Evolutionary conservation across 2,797 vertebrate genomes (phyloP), one percentile per base, ranked within the genome.

Genomic region (Pitangus sulphuratus): DNA sequence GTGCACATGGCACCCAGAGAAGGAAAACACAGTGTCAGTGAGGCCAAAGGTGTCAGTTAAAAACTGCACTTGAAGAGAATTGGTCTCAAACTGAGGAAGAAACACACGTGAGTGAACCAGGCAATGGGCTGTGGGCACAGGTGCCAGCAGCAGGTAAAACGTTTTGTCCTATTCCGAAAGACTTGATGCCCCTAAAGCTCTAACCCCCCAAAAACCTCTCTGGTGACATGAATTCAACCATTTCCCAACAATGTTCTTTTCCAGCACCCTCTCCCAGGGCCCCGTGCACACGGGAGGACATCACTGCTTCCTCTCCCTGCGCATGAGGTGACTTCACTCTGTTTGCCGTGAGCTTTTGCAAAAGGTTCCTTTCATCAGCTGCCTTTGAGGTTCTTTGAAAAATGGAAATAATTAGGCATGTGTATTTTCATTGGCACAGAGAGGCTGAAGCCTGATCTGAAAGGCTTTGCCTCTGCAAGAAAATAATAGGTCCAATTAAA

Each of bases 331-430:
- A 96, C 93, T 95, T 92, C 94, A 93, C 90, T 86, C 86, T 91
- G 87, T 95, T 97, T 95, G 90, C 96, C 96, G 91, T 84, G 91
- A 95, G 95, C 96, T 95, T 91, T 89, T 96, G 96, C 96, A 95
- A 96, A 93, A 96, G 93, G 88, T 90, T 95, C 96, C 97, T 97
- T 97, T 97, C 96, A 97, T 97, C 97, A 96, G 95, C 94, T 93
- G 92, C 93, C 96, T 97, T 97, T 97, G 97, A 97, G 96, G 94
- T 94, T 94, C 96, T 96, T 97, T 96, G 95, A 97, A 96, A 97
- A 97, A 96, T 97, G 94, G 94, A 96, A 97, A 97, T 97, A 97
- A 97, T 97, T 97, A 97, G 97, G 96, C 95, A 95, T 83, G 95
- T 96, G 95, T 95, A 96, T 97, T 97, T 97, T 96, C 96, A 97